Percentiles rank a stretch among this genome's conserved stretches.
Conservation (phyloP, 2,113 vertebrate species). For the Siphamia tubifer region DNA sequence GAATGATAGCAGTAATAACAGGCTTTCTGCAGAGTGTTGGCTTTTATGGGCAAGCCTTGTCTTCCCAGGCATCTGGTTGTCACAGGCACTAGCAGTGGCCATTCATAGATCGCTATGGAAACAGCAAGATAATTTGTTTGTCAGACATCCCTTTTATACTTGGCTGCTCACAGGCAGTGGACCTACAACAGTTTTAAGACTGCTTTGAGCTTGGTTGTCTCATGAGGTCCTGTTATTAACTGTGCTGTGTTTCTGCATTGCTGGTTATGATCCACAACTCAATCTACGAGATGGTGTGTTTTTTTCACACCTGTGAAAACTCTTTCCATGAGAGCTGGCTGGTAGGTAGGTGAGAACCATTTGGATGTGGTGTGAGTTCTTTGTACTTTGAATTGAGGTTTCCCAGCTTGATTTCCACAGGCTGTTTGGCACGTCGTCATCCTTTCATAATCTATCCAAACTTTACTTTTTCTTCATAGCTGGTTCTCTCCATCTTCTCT, state of each 20-base stretch:
- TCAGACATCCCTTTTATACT: constrained; percentile 59
- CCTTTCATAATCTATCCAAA: constrained; percentile 16
- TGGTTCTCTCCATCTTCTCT: not conserved
- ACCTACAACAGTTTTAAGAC: constrained; percentile 49
- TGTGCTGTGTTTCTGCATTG: constrained; percentile 33
- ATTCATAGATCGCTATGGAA: constrained; percentile 75
- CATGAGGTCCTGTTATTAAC: constrained; percentile 32
- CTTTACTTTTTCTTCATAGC: not conserved
- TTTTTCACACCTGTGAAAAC: constrained; percentile 33
- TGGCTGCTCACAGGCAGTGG: constrained; percentile 45
- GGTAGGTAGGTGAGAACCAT: constrained; percentile 35
- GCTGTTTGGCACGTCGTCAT: constrained; percentile 42
- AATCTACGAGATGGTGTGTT: constrained; percentile 14
- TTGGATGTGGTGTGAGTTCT: constrained; percentile 53
- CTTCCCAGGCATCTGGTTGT: constrained; percentile 68
- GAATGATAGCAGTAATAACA: constrained; percentile 80
- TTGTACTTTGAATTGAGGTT: constrained; percentile 50
- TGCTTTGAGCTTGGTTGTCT: constrained; percentile 27
- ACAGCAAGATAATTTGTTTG: constrained; percentile 66
- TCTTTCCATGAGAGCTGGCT: constrained; percentile 39
- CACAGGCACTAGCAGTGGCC: constrained; percentile 55
- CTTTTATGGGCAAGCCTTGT: constrained; percentile 69
- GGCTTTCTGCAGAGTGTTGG: constrained; percentile 59
- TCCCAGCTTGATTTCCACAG: constrained; percentile 46
- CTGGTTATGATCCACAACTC: not conserved